Evolutionary conservation across 2,113 vertebrate species (phyloP).

Genomic region (Hydropotes inermis): DNA sequence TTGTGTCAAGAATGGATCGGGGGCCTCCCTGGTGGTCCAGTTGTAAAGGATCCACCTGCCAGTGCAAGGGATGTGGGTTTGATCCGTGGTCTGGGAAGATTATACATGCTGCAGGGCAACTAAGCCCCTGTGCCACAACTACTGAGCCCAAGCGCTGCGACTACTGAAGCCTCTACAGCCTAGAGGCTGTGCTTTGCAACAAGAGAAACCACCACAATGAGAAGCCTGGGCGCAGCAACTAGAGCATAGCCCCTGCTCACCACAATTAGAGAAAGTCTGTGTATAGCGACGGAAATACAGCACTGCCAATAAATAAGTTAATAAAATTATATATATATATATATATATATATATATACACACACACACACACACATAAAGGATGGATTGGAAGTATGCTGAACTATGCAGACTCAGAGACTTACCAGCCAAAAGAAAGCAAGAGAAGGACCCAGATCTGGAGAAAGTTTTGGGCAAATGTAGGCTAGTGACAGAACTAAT

Average conservation of each 20-base stretch:
- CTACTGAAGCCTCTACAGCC: background rate
- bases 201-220: background rate
- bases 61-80: background rate
- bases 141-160: fast-evolving
- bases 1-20: background rate
- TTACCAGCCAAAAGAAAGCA: background rate
- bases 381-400: background rate
- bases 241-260: background rate
- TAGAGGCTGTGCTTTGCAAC: background rate
- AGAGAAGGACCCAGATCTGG: background rate
- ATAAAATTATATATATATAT: background rate
- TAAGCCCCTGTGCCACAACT: background rate
- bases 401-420: background rate
- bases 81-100: background rate
- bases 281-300: fast-evolving
- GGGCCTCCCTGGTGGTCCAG: background rate
- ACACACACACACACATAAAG: background rate
- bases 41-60: background rate
- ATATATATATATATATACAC: background rate
- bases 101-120: background rate
- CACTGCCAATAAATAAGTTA: background rate
- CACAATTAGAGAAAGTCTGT: background rate
- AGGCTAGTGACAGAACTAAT: background rate
- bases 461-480: background rate
- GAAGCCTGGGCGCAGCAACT: background rate